Evolutionary conservation across 2,888 invertebrate species (phyloP).

Genomic region (Ophraella communa): DNA sequence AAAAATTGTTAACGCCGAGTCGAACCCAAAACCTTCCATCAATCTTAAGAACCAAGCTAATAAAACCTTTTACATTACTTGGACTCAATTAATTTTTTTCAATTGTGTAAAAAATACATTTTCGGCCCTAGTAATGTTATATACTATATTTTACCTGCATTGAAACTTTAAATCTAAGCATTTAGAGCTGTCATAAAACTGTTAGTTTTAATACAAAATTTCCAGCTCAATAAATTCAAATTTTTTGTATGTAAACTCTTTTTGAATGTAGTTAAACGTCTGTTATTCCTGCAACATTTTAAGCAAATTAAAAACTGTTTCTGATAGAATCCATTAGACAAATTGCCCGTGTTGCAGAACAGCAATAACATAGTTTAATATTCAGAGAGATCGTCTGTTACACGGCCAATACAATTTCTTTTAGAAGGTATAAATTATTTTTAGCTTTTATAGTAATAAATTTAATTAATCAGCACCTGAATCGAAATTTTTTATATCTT

Average conservation of each 20-base stretch:
- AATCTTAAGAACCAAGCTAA: too few species aligned
- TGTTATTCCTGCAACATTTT: conserved; percentile 1
- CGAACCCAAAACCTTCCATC: too few species aligned
- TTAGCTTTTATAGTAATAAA: neutral
- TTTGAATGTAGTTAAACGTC: neutral
- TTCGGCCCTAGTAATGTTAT: too few species aligned
- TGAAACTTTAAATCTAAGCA: too few species aligned
- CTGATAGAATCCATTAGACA: conserved; percentile 17
- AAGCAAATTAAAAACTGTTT: conserved; percentile 14
- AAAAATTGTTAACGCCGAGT: too few species aligned
- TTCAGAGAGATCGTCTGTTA: neutral
- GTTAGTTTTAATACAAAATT: too few species aligned
- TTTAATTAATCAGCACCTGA: neutral
- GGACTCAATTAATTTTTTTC: too few species aligned
- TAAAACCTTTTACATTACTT: too few species aligned
- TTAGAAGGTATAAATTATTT: neutral
- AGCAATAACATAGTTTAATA: conserved; percentile 11
- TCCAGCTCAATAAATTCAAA: neutral
- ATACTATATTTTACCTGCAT: too few species aligned
- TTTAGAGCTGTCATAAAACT: too few species aligned
- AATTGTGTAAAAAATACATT: too few species aligned
- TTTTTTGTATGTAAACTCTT: neutral
- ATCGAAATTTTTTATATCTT: too few species aligned
- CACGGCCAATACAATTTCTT: conserved; percentile 11
- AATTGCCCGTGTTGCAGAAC: conserved; percentile 9